Evolutionary conservation across 2,797 vertebrate species (phyloP).

Genomic region (Leucoraja ocellata): DNA sequence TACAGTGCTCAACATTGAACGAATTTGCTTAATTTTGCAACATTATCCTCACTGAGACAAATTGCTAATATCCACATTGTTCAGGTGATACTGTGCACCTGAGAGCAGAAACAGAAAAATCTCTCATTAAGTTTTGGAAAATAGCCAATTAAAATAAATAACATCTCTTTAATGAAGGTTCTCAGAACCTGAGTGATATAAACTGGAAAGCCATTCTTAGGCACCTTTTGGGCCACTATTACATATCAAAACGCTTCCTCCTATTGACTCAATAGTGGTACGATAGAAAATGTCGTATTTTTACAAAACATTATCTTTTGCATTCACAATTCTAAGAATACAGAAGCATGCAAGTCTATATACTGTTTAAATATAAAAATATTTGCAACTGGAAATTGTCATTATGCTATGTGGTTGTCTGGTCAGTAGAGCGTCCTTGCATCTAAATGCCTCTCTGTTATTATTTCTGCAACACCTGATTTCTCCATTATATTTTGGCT

Average conservation of each 20-base stretch:
- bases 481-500: constrained; percentile 91
- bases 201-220: background rate
- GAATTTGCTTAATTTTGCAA: background rate
- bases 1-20: background rate
- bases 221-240: background rate
- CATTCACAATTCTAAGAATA: background rate
- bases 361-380: constrained; percentile 26
- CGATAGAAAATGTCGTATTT: background rate
- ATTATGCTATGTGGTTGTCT: constrained; percentile 57
- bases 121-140: background rate
- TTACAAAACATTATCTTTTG: background rate
- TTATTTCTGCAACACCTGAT: constrained; percentile 81
- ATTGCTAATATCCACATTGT: background rate
- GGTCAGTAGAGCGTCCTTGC: constrained; percentile 77
- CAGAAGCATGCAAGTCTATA: background rate
- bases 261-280: background rate
- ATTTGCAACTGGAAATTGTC: constrained; percentile 56
- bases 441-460: constrained; percentile 70
- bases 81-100: background rate
- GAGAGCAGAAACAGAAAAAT: background rate
- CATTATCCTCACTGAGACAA: background rate
- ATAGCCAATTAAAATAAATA: constrained; percentile 5
- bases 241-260: background rate
- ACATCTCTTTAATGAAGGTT: background rate
- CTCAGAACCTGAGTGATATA: background rate